Conservation (phyloP, 2,113 vertebrate genomes). For the Holacanthus passer region DNA sequence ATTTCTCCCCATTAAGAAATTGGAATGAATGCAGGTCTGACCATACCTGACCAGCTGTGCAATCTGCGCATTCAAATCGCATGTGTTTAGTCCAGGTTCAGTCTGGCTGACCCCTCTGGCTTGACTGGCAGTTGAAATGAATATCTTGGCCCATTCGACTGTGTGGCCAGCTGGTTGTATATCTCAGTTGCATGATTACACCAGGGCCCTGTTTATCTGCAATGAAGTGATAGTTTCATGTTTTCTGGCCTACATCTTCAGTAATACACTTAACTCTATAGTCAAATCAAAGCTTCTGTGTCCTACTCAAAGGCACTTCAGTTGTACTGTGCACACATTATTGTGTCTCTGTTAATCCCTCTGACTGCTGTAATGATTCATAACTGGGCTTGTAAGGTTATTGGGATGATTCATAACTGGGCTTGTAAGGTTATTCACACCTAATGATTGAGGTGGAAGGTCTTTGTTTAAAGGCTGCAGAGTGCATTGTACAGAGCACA, state of each 20-base stretch:
- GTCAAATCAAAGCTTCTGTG: not conserved
- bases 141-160: not conserved
- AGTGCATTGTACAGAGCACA: not conserved
- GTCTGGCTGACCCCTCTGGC: not conserved
- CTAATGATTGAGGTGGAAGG: constrained; percentile 26
- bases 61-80: not conserved
- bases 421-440: not conserved
- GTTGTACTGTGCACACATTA: not conserved
- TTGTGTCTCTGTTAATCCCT: not conserved
- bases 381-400: not conserved
- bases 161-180: not conserved
- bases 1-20: not conserved
- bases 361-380: not conserved
- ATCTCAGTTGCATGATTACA: not conserved
- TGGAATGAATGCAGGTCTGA: not conserved
- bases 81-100: not conserved
- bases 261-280: not conserved
- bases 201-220: not conserved
- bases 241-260: not conserved
- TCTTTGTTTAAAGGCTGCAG: constrained; percentile 24
- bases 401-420: not conserved
- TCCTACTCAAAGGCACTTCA: not conserved
- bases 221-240: not conserved
- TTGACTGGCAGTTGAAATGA: not conserved
- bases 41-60: not conserved